Conservation (phyloP, 2,797 vertebrate species). For the Peromyscus aztecus region DNA sequence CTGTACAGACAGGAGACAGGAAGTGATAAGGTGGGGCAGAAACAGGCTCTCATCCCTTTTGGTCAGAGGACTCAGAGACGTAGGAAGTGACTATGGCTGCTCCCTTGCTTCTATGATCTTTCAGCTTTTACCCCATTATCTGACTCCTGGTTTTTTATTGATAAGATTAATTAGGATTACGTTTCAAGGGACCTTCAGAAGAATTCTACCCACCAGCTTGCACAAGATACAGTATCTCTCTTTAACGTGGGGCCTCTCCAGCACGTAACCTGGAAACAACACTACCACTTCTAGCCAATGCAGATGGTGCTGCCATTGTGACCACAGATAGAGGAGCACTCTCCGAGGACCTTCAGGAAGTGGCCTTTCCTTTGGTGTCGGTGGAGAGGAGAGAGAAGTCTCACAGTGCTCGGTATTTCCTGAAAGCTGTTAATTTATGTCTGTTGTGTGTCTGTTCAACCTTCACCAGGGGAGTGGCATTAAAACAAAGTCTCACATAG, state of each 20-base stretch:
- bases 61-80: no score
- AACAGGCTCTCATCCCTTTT: no score
- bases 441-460: not conserved
- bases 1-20: no score
- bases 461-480: not conserved
- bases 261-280: no score
- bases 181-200: not conserved
- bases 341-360: no score
- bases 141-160: no score
- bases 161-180: no score
- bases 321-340: not conserved
- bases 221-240: not conserved
- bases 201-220: not conserved
- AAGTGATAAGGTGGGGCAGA: no score
- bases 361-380: not conserved
- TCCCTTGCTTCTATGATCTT: no score
- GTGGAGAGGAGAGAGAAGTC: not conserved
- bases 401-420: not conserved
- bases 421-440: not conserved
- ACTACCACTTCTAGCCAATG: not conserved
- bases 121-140: no score
- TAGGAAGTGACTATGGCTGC: no score
- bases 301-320: not conserved
- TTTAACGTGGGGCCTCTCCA: not conserved
- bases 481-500: not conserved